phyloP scores from a whole-genome alignment of 2,113 vertebrate genomes.

The Hypanus sabinus region DNA sequence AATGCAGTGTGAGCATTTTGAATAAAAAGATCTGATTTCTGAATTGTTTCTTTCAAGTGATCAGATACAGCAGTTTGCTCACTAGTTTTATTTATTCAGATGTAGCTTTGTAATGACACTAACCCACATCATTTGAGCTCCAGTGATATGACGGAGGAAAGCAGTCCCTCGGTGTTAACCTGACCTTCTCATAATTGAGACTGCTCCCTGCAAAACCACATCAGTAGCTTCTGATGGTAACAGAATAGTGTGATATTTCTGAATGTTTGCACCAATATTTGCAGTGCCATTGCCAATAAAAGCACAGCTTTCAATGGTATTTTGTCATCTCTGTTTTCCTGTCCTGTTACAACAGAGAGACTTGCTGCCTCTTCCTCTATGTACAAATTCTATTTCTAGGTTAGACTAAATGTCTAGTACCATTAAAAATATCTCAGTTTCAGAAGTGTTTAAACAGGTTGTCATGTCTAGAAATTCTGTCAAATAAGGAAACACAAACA shows the following conservation, averaged over 20 bases:
- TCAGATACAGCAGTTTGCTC: not conserved
- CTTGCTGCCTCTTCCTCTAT: not conserved
- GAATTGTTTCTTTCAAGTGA: not conserved
- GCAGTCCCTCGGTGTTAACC: not conserved
- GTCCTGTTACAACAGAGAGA: slow-evolving; percentile 17
- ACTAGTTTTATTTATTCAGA: not conserved
- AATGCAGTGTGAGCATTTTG: not conserved
- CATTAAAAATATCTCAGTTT: not conserved
- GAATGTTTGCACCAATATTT: not conserved
- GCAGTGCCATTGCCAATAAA: not conserved
- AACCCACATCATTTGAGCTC: not conserved
- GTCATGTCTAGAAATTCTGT: not conserved
- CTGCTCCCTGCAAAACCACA: not conserved
- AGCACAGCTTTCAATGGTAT: not conserved
- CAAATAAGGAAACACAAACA: not conserved
- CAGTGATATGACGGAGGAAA: not conserved
- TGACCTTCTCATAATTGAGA: not conserved
- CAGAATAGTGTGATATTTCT: not conserved
- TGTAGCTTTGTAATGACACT: not conserved
- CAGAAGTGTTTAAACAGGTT: not conserved
- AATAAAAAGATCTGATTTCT: not conserved
- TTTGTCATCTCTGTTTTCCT: not conserved
- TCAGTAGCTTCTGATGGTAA: not conserved
- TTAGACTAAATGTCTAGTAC: not conserved
- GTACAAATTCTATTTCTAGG: not conserved